A percentile compares a stretch with the other conserved stretches of the same genome.
Evolutionary conservation across 2,888 invertebrate genomes (phyloP).

Genomic region (Pegoplata infirma): DNA sequence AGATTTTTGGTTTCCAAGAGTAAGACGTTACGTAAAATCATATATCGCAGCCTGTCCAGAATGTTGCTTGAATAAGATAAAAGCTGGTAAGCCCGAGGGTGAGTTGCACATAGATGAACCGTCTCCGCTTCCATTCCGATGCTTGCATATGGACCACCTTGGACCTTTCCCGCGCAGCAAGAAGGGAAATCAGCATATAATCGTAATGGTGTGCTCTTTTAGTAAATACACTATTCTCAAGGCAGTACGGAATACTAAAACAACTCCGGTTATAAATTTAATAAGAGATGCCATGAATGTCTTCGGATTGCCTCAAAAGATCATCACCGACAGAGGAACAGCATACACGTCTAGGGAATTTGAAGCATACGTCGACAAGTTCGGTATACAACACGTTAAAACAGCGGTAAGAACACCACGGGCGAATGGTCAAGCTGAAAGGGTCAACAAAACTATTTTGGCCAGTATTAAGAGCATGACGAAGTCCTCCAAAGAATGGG

Average conservation of each 20-base stretch:
- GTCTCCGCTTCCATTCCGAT: slow-evolving; percentile 58
- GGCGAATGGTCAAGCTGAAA: slow-evolving; percentile 42
- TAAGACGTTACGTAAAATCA: slow-evolving; percentile 60
- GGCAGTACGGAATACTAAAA: slow-evolving; percentile 59
- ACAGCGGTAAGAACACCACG: slow-evolving; percentile 43
- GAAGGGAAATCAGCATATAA: slow-evolving; percentile 47
- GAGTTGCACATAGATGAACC: slow-evolving; percentile 49
- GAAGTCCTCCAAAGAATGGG: neutral
- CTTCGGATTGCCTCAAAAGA: slow-evolving; percentile 40
- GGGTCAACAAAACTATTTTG: slow-evolving; percentile 11
- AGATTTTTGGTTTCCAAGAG: slow-evolving; percentile 63
- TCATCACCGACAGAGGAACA: slow-evolving; percentile 37
- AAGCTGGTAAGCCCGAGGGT: slow-evolving; percentile 56
- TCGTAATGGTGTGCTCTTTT: slow-evolving; percentile 54
- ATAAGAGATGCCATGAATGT: slow-evolving; percentile 40
- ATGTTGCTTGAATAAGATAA: slow-evolving; percentile 57
- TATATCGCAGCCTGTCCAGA: slow-evolving; percentile 59
- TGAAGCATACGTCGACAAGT: slow-evolving; percentile 5
- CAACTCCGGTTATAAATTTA: slow-evolving; percentile 41
- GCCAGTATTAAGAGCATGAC: neutral
- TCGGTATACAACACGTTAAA: slow-evolving; percentile 43
- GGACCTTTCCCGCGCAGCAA: slow-evolving; percentile 61
- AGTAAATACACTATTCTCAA: slow-evolving; percentile 59
- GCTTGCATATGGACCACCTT: slow-evolving; percentile 60
- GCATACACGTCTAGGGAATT: slow-evolving; percentile 51